Evolutionary conservation across 2,888 invertebrate species (phyloP), one percentile per base, ranked within the genome.

Genomic region (Acleris cristana): DNA sequence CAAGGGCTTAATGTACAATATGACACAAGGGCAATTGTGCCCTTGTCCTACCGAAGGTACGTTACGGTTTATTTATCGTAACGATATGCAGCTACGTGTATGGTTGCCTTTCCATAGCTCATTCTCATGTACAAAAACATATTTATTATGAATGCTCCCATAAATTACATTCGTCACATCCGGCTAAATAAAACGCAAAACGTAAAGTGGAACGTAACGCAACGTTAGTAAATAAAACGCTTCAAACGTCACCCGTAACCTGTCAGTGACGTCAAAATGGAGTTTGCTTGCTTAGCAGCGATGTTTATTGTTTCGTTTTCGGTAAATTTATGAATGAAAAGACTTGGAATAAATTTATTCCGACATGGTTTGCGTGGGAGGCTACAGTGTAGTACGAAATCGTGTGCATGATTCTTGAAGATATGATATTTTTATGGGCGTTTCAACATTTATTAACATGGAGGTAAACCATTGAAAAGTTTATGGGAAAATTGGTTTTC

Each of bases 281-380:
- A 63, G 48, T 34, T 34, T 34, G 34, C n/a, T 57, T 16, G 5
- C 16, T 19, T 49, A 49, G 56, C 18, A 56, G 23, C 52, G 58
- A 67, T 67, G 63, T 67, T 67, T 67, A 58, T 58, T 67, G 67
- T 67, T 58, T 54, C 56, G 48, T 63, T 67, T 63, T 58, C 63
- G 30, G 57, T 63, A 48, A 34, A 63, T 67, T 67, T 63, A 63
- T 67, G 67, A 67, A 67, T 67, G 67, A 67, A 67, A 67, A 67
- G 62, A 58, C 45, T 26, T 48, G 21, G 57, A 48, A 53, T 62
- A 66, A 66, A 66, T 66, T 34, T 57, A 62, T 57, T 52, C 23
- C 45, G 45, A 52, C 18, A 52, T 57, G 19, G 51, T 21, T 66
- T 16, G 61, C 66, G 61, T 66, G 66, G 61, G 56, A 56, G 56